These are phyloP conservation scores for Dicrostonyx torquatus DNA, from an alignment of 2,797 vertebrate species.

Conservation along the genomic window DNA sequence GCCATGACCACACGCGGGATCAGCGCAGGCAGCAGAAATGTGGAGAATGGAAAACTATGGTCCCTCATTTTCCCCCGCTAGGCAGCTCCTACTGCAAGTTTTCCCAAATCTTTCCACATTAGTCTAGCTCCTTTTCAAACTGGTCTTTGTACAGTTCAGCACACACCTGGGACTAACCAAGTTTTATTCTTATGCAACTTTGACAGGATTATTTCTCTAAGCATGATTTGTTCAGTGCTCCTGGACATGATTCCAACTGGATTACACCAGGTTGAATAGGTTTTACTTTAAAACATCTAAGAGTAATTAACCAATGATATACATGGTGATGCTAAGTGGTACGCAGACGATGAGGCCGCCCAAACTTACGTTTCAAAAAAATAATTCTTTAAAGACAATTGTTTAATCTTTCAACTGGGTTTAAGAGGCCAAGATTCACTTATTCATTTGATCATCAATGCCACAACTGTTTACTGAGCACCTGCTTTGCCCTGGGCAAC, in stretches of 20 bases:
- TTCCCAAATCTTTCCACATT: background rate
- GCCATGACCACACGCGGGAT: background rate
- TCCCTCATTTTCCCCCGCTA: background rate
- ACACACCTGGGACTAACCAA: background rate
- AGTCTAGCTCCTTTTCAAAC: slow-evolving; percentile 17
- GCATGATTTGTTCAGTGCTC: background rate
- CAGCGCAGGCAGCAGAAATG: background rate
- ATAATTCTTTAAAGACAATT: slow-evolving; percentile 8
- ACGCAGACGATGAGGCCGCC: too few species aligned
- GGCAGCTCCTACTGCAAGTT: background rate
- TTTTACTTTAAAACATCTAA: slow-evolving; percentile 23
- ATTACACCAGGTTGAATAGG: slow-evolving; percentile 21
- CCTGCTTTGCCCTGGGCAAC: background rate
- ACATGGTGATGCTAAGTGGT: background rate
- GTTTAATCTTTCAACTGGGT: background rate
- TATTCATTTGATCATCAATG: background rate
- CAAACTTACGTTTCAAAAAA: background rate
- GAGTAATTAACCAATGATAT: background rate
- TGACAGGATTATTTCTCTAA: slow-evolving; percentile 42
- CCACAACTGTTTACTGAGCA: background rate
- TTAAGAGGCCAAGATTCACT: slow-evolving; percentile 4
- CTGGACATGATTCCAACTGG: background rate
- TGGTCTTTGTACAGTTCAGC: background rate
- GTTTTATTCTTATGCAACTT: slow-evolving; percentile 9
- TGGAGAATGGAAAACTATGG: background rate